Base-by-base conservation (phyloP, 2,113 vertebrate genomes). In the Myotis yumanensis region DNA sequence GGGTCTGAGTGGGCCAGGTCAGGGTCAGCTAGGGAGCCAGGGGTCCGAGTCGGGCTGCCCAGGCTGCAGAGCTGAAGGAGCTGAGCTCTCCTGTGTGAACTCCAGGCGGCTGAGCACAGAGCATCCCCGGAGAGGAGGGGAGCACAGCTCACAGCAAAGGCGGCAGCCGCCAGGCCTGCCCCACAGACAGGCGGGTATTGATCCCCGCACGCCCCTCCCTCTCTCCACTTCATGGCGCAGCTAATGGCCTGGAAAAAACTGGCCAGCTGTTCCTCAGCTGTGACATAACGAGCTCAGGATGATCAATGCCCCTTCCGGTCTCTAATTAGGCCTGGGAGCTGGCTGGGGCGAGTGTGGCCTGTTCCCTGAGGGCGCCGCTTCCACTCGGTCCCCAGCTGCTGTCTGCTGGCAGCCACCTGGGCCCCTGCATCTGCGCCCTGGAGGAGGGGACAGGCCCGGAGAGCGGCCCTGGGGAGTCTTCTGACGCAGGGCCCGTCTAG, bases 211-310 rank as follows among this genome's bases (percentile, higher is more conserved):
- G 1, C 4, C 90, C 95, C 95, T 40, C 96, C 95, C 92, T 87
- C 79, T 95, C 97, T 95, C 96, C 97, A 97, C 97, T 96, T 96
- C 96, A 93, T 59, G 86, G 96, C 46, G 7, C 97, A 95, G 96
- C 96, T 97, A 97, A 97, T 97, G 97, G 97, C 96, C 96, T 96
- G 97, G 97, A 97, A 97, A 97, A 97, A 97, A 96, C 97, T 93
- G 95, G 96, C 97, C 97, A 96, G 96, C 96, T 97, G 97, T 97
- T 96, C 95, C 96, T 96, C 97, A 97, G 97, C 97, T 97, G 97
- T 96, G 97, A 97, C 96, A 93, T 96, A 96, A 97, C 86, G 96
- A 97, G 97, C 96, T 96, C 96, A 91, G 96, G 97, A 91, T 90
- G 76, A 97, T 97, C 95, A 93, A 95, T 96, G 95, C 95, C 76